Conservation (phyloP, 2,797 vertebrate species). For the Peromyscus melanophrys region DNA sequence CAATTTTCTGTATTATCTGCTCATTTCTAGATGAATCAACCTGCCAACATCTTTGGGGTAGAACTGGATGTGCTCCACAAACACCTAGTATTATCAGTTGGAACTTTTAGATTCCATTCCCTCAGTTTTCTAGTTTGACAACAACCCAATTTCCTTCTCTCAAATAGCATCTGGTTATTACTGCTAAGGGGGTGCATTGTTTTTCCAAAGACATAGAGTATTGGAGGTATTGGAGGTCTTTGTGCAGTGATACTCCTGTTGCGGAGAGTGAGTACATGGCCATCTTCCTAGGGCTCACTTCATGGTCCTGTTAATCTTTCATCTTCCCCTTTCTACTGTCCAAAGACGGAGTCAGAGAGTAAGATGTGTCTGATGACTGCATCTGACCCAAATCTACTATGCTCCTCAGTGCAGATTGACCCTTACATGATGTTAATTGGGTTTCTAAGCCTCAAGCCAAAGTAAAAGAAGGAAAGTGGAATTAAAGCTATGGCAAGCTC, state of each 20-base stretch:
- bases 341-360: neutral
- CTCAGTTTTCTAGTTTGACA: neutral
- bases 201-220: neutral
- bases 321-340: neutral
- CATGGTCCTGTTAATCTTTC: neutral
- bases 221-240: neutral
- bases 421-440: neutral
- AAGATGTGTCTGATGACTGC: neutral
- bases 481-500: neutral
- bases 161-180: neutral
- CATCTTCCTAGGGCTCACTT: neutral
- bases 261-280: neutral
- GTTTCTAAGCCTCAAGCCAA: neutral
- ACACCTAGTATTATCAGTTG: neutral
- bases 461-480: neutral
- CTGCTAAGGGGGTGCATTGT: neutral
- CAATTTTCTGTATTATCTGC: neutral
- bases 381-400: neutral
- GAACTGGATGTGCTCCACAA: neutral
- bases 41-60: neutral
- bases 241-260: neutral
- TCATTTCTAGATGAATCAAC: slow-evolving; percentile 22
- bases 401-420: neutral
- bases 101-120: neutral
- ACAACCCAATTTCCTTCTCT: neutral